Evolutionary conservation across 2,113 vertebrate species (phyloP), one percentile per base, ranked within the genome.

Genomic region (Podarcis cretensis): DNA sequence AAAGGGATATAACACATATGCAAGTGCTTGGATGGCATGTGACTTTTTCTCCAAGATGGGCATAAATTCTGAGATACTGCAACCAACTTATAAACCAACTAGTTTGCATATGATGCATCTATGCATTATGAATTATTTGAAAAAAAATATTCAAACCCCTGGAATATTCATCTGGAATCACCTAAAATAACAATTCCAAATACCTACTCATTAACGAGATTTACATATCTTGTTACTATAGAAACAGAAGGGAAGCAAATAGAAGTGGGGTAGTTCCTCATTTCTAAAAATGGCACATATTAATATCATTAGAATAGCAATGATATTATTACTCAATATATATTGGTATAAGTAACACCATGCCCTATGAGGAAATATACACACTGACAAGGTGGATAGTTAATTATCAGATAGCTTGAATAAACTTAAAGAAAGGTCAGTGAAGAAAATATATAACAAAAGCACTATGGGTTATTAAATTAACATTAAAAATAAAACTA

Each of bases 221-320:
- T 95, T 95, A 93, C 92, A 94, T 88, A 80, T 89, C 91, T 92
- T 96, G 95, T 96, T 95, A 93, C 95, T 96, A 96, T 96, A 95
- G 95, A 95, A 95, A 96, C 94, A 94, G 85, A 84, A 89, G 37
- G 76, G 90, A 95, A 93, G 90, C 93, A 96, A 96, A 96, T 89
- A 96, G 91, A 91, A 96, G 93, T 95, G 93, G 84, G 91, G 82
- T 88, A 93, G 94, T 96, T 96, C 94, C 92, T 95, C 86, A 90
- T 92, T 94, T 92, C 90, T 89, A 78, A 94, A 95, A 95, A 93
- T 95, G 93, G 91, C 92, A 94, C 85, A 92, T 86, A 95, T 94
- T 96, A 88, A 92, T 94, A 90, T 94, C 89, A 95, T 95, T 95
- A 94, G 83, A 90, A 94, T 93, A 94, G 90, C 90, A 95, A 95